Evolutionary conservation across 1,140 invertebrate genomes (phyloP).

Genomic region (Sarcophaga peregrina): DNA sequence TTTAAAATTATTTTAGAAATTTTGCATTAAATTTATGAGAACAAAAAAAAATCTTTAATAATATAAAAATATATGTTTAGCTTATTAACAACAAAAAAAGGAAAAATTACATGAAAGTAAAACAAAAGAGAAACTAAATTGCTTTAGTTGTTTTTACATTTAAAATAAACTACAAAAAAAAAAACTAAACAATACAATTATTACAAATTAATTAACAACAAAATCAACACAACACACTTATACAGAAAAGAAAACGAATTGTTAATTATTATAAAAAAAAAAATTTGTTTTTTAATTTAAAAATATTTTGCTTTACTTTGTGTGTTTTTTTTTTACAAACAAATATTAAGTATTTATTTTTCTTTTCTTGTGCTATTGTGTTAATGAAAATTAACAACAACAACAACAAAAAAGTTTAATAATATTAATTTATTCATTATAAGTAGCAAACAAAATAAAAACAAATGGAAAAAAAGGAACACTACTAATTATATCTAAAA

Average conservation of each 20-base stretch:
- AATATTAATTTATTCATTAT: constrained; percentile 17
- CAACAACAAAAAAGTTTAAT: constrained; percentile 9
- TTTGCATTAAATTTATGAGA: constrained; percentile 8
- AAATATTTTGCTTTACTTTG: not conserved
- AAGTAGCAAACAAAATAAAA: constrained; percentile 19
- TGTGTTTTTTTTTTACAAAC: not conserved
- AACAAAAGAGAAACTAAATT: not conserved
- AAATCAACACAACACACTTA: not conserved
- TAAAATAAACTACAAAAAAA: not conserved
- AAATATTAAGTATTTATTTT: not conserved
- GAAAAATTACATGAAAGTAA: no score
- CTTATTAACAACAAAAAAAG: constrained; percentile 28
- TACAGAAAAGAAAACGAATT: not conserved
- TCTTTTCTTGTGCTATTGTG: not conserved
- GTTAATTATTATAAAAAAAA: not conserved
- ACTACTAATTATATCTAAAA: constrained; percentile 26
- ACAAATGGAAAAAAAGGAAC: no score
- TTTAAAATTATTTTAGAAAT: constrained; percentile 20
- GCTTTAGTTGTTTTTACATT: constrained; percentile 33
- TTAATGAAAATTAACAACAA: constrained; percentile 2
- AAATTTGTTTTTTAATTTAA: constrained; percentile 6
- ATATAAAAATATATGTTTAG: not conserved
- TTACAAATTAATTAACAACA: not conserved
- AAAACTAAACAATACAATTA: not conserved
- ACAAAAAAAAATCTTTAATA: constrained; percentile 8